Evolutionary conservation across 2,113 vertebrate genomes (phyloP).

Genomic region (Dipodomys stephensi): DNA sequence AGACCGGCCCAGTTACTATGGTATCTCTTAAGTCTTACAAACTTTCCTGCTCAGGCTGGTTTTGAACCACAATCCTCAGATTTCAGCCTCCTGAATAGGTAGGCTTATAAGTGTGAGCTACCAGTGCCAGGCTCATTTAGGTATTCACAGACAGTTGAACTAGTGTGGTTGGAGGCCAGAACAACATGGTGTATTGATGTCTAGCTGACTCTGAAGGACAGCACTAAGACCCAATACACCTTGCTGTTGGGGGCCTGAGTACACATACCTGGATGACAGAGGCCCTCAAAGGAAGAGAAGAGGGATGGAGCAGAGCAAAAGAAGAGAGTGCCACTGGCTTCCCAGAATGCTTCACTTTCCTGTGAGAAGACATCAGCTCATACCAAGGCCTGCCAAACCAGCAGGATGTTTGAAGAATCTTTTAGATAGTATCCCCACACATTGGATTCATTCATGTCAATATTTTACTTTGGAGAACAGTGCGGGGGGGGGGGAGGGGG

Average conservation of each 20-base stretch:
- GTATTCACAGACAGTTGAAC: neutral
- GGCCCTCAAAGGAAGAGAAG: neutral
- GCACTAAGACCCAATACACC: neutral
- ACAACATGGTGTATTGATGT: neutral
- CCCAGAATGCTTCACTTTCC: neutral
- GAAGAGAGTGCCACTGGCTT: neutral
- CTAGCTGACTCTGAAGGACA: neutral
- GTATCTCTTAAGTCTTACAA: too few species aligned
- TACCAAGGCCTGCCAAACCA: neutral
- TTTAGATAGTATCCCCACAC: neutral
- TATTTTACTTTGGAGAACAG: constrained; percentile 68
- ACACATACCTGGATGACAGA: too few species aligned
- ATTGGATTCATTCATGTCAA: constrained; percentile 66
- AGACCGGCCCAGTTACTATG: too few species aligned
- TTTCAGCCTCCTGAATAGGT: too few species aligned
- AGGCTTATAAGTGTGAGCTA: too few species aligned
- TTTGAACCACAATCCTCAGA: too few species aligned
- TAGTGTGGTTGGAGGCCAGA: neutral
- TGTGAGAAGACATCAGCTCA: neutral
- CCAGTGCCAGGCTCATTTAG: neutral
- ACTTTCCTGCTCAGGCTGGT: too few species aligned
- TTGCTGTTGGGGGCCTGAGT: neutral
- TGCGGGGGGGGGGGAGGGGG: neutral
- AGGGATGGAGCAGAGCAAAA: accelerated
- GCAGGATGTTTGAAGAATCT: neutral